A percentile compares a stretch with the other conserved stretches of the same genome.
phyloP scores from a whole-genome alignment of 2,888 invertebrate species.

The Steinernema hermaphroditum region DNA sequence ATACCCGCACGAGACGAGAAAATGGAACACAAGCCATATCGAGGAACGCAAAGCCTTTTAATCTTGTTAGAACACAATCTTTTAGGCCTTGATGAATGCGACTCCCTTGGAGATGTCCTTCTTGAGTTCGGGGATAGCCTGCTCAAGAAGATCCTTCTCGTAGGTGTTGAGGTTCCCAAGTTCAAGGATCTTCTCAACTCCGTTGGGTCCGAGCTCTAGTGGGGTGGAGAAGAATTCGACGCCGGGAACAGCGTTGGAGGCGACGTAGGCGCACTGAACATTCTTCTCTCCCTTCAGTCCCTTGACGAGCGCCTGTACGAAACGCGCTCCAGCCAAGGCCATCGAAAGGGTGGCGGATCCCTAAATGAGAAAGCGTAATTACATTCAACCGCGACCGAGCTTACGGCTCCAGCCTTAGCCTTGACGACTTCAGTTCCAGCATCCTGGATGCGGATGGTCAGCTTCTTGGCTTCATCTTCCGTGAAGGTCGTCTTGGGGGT shows the following conservation, averaged over 20 bases:
- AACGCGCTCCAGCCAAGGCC: constrained; percentile 94
- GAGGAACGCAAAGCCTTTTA: no score
- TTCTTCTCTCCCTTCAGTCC: constrained; percentile 78
- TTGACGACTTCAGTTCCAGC: constrained; percentile 98
- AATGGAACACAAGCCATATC: no score
- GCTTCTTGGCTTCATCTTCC: constrained; percentile 79
- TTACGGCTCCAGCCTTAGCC: constrained; percentile 89
- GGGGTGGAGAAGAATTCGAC: constrained; percentile 92
- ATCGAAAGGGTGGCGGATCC: constrained; percentile 97
- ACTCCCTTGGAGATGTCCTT: constrained; percentile 92
- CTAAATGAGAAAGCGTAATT: constrained; percentile 53
- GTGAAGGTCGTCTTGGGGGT: constrained; percentile 56
- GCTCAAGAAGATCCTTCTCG: constrained; percentile 81
- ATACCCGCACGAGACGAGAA: no score
- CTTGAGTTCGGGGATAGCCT: constrained; percentile 87
- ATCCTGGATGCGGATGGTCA: constrained; percentile 93
- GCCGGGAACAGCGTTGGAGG: constrained; percentile 79
- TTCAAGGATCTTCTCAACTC: constrained; percentile 89
- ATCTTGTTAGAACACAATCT: no score
- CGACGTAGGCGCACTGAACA: constrained; percentile 73
- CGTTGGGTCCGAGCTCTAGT: constrained; percentile 80
- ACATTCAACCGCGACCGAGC: constrained; percentile 43
- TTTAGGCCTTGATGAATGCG: constrained; percentile 75
- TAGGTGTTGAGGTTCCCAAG: constrained; percentile 81
- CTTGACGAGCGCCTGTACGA: constrained; percentile 78